Evolutionary conservation across 2,797 vertebrate species (phyloP).

Genomic region (Eulemur albifrons): DNA sequence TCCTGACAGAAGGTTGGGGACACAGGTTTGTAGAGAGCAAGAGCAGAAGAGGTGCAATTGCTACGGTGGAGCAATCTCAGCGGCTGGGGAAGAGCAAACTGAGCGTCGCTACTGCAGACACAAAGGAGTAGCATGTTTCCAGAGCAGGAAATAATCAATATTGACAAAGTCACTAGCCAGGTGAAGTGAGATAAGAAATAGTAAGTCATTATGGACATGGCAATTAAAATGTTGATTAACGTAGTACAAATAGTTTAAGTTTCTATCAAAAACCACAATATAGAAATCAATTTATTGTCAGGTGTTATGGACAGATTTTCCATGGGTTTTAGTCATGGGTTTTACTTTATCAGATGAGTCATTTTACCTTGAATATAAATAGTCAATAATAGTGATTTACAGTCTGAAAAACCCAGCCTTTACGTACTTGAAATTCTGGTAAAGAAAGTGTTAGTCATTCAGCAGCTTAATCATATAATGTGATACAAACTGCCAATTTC

Average conservation of each 20-base stretch:
- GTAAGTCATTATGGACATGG: background rate
- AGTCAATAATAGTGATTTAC: background rate
- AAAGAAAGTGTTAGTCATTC: background rate
- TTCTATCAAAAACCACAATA: background rate
- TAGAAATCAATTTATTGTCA: slow-evolving; percentile 7
- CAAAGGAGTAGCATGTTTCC: background rate
- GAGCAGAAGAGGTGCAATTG: background rate
- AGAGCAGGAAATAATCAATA: background rate
- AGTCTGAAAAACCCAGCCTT: background rate
- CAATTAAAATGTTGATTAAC: background rate
- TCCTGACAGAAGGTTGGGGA: background rate
- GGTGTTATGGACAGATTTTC: background rate
- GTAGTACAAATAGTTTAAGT: background rate
- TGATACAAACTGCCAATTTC: background rate
- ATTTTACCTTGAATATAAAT: background rate
- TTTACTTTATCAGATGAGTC: background rate
- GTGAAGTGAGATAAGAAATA: background rate
- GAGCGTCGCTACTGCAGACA: background rate
- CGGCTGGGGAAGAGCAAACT: background rate
- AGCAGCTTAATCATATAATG: background rate
- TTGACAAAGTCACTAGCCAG: background rate
- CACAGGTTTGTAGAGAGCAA: background rate
- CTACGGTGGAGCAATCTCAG: background rate
- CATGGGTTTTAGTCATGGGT: background rate
- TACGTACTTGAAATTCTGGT: background rate